These are phyloP conservation scores for Hemicordylus capensis DNA, from an alignment of 2,113 vertebrate species.

Conservation along the genomic window DNA sequence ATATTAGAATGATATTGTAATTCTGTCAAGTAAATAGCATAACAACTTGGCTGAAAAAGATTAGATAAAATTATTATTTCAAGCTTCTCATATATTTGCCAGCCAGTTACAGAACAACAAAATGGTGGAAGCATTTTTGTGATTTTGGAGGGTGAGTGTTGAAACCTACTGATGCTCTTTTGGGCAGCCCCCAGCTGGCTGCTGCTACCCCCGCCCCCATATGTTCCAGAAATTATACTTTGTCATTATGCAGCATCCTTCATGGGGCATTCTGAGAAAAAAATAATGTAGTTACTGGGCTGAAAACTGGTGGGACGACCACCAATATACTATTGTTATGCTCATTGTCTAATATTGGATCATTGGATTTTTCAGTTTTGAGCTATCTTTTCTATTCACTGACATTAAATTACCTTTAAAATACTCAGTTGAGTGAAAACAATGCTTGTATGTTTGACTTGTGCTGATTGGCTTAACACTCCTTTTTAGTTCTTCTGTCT, in stretches of 20 bases:
- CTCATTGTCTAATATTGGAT: not conserved
- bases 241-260: too few species aligned
- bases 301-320: too few species aligned
- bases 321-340: not conserved
- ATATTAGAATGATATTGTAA: not conserved
- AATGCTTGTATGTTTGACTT: conserved; percentile 52
- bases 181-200: too few species aligned
- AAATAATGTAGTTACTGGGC: too few species aligned
- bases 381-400: conserved; percentile 22
- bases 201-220: too few species aligned
- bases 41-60: not conserved
- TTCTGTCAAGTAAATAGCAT: not conserved
- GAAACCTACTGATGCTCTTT: too few species aligned
- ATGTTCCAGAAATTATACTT: too few species aligned
- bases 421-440: conserved; percentile 14
- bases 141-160: not conserved
- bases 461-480: conserved; percentile 68
- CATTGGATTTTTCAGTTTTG: conserved; percentile 22
- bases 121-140: not conserved
- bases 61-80: not conserved
- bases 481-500: conserved; percentile 73
- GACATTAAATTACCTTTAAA: conserved; percentile 31
- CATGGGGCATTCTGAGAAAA: too few species aligned
- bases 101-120: too few species aligned
- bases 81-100: too few species aligned